Evolutionary conservation across 1,140 invertebrate genomes (phyloP), one percentile per base, ranked within the genome.

Genomic region (Neuroterus valhalla): DNA sequence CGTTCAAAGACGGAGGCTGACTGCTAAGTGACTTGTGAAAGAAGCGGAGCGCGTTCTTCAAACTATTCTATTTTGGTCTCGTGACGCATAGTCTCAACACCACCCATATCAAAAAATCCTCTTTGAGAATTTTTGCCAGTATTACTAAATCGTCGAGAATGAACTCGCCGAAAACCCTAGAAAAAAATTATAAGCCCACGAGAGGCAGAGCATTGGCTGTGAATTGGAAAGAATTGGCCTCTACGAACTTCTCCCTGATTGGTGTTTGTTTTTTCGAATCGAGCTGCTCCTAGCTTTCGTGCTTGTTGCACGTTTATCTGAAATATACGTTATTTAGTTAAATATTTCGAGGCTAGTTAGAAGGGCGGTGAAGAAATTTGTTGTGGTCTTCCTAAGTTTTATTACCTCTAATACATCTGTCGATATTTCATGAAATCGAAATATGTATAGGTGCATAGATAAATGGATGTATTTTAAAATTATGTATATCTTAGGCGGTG

Each of bases 391-490:
- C 74, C 76, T 71, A 75, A 77, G 12, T 82, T 84, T 82, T 81
- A 74, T 87, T 84, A 84, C 71, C 81, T 86, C 84, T 85, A 81
- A 78, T 77, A 71, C 71, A 78, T 62, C 75, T 67, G 62, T 72
- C 72, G 70, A 78, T 85, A 85, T 83, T 85, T 80, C 81, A 84
- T 80, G 70, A 78, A 84, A 81, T 87, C 80, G 82, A 87, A 71
- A 78, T 78, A 77, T 80, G 79, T 82, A 86, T 81, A 77, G 77
- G 78, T 82, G 78, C 82, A 84, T 82, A 85, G 76, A 79, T 81
- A 82, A 79, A 84, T 89, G 78, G 83, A 87, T 87, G 85, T 89
- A 87, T 87, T 84, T 88, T 77, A 83, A 82, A 80, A 85, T 81
- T 79, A 83, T 82, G 85, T 83, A 79, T 87, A 84, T 79, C 71